These are phyloP conservation scores for Formica aserva DNA, from an alignment of 2,888 invertebrate species.

Conservation along the genomic window DNA sequence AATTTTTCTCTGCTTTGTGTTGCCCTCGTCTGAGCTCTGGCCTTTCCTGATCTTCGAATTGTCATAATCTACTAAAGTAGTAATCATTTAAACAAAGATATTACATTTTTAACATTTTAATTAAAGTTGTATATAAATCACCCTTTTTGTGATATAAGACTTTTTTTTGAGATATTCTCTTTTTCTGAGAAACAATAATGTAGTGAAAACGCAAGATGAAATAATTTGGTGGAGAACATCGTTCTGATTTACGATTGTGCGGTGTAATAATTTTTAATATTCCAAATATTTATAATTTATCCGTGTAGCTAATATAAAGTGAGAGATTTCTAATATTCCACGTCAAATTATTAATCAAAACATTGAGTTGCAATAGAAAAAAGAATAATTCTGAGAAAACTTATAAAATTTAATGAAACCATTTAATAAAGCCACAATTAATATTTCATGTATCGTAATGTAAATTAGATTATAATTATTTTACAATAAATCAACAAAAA, in stretches of 20 bases:
- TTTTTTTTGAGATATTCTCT: neutral
- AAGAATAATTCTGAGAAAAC: neutral
- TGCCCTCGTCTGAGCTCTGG: constrained; percentile 10
- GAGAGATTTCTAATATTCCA: neutral
- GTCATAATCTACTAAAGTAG: neutral
- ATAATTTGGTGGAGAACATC: neutral
- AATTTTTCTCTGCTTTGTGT: constrained; percentile 15
- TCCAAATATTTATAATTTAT: neutral
- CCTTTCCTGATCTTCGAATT: constrained; percentile 25
- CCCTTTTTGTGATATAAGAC: neutral
- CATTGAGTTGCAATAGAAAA: neutral
- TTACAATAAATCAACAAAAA: neutral
- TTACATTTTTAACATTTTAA: constrained; percentile 9
- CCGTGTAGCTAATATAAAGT: neutral
- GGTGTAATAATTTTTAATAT: neutral
- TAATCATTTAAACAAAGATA: neutral
- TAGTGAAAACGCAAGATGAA: neutral
- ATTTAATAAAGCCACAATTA: neutral
- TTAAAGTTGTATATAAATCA: constrained; percentile 3
- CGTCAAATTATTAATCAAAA: neutral
- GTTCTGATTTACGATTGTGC: neutral
- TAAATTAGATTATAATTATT: neutral
- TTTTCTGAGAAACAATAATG: neutral
- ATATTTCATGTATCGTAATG: neutral
- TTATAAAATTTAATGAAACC: neutral